These are phyloP conservation scores for Zalophus californianus DNA, from an alignment of 2,797 vertebrate species.

Conservation along the genomic window DNA sequence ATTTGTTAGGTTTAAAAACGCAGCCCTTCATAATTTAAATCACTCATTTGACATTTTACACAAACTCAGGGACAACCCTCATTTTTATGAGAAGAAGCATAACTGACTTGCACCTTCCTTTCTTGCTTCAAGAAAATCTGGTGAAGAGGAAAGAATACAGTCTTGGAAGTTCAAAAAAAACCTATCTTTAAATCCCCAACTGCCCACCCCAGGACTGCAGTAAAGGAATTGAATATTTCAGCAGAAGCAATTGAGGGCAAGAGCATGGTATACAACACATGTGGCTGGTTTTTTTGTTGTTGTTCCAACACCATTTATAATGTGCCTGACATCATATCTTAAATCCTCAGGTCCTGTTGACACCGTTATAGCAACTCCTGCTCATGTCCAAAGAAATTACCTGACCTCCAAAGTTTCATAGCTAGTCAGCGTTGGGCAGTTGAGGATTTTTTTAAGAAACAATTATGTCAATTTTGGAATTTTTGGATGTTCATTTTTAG, in stretches of 20 bases:
- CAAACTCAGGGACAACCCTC: background rate
- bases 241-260: rapidly evolving
- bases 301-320: background rate
- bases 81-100: constrained; percentile 26
- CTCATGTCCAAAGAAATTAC: background rate
- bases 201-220: background rate
- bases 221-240: background rate
- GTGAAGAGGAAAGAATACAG: background rate
- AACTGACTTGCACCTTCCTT: background rate
- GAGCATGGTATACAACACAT: background rate
- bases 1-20: constrained; percentile 60
- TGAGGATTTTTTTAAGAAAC: background rate
- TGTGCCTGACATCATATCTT: background rate
- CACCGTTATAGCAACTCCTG: background rate
- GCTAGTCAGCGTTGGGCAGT: background rate
- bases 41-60: constrained; percentile 62
- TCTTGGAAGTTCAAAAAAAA: background rate
- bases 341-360: background rate
- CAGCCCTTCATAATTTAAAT: background rate
- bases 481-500: background rate
- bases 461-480: background rate
- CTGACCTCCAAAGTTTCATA: background rate
- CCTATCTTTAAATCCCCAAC: background rate
- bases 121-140: background rate
- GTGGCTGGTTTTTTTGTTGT: background rate